Evolutionary conservation across 2,888 invertebrate species (phyloP), one percentile per base, ranked within the genome.

Genomic region (Liposcelis brunnea): DNA sequence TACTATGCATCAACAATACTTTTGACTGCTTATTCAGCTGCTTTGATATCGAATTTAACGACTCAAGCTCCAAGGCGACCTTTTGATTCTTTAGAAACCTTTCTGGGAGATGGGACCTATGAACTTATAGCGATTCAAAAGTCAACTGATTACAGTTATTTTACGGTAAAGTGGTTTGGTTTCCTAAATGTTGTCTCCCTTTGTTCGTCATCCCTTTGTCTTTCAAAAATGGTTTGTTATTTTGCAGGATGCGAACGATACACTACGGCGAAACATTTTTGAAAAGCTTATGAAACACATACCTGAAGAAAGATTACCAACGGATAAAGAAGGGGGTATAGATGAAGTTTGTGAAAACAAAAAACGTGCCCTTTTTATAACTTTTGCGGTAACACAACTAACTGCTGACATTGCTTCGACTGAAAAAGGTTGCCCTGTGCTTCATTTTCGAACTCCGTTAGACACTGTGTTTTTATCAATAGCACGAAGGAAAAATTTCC

Each of bases 11-110:
- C 47, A 7, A 12, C 37, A 12, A 43, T 47, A 10, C 15, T 47
- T 10, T n/a, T 47, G 31, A 43, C 47, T n/a, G 34, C 47, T 26
- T 47, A 47, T 43, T 47, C 47, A 15, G 47, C 46, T 14, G 8
- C 46, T 12, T 40, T 46, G 18, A 46, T 46, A 6, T 46, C 46
- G 6, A 16, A 31, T 16, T 34, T 46, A n/a, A 44, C 46, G 5
- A 36, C 19, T 14, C 46, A 46, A 34, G 42, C 21, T n/a, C 31
- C 34, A 12, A n/a, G 18, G n/a, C 14, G 40, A 34, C 46, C 46
- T 14, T 46, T 46, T 32, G 31, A 31, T 11, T 42, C 32, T 4
- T 18, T 46, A 7, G 16, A 45, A 31, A 18, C 18, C 2, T 43
- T 46, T 31, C 12, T 33, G 15, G 32, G 42, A 16, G 46, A 45